Percentiles rank a stretch among this genome's conserved stretches.
Conservation (phyloP, 2,113 vertebrate genomes). For the Triplophysa siluroides region DNA sequence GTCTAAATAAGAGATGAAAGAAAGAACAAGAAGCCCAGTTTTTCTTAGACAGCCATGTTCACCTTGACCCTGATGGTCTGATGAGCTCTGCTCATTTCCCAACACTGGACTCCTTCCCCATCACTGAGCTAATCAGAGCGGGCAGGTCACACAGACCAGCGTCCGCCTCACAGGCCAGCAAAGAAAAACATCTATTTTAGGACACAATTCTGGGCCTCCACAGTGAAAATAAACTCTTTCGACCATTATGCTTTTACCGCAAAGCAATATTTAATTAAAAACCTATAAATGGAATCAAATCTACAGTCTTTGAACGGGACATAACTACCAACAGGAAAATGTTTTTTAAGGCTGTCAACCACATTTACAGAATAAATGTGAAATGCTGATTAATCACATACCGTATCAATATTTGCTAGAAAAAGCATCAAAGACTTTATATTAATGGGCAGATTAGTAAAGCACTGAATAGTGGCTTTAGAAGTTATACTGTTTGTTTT, state of each 20-base stretch:
- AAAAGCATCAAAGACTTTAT: too few species aligned
- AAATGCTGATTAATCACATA: too few species aligned
- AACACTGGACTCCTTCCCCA: constrained; percentile 18
- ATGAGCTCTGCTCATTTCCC: constrained; percentile 8
- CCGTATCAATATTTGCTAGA: too few species aligned
- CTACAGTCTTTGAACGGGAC: background rate
- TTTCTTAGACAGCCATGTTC: constrained; percentile 15
- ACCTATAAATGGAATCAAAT: background rate
- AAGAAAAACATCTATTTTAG: constrained; percentile 12
- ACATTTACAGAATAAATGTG: too few species aligned
- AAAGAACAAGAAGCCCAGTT: background rate
- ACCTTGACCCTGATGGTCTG: constrained; percentile 40
- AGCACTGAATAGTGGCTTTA: too few species aligned
- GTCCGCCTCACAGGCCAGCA: constrained; percentile 11
- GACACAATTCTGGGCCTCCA: constrained; percentile 31
- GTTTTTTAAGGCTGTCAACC: too few species aligned
- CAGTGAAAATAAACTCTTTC: background rate
- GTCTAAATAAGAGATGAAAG: background rate
- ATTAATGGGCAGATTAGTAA: too few species aligned
- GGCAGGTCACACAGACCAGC: constrained; percentile 28
- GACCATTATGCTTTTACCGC: constrained; percentile 7
- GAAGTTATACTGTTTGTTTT: too few species aligned
- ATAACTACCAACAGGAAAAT: background rate
- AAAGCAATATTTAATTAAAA: background rate
- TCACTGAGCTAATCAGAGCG: constrained; percentile 34